Conservation (phyloP, 2,797 vertebrate species). For the Silurus lanzhouensis region DNA sequence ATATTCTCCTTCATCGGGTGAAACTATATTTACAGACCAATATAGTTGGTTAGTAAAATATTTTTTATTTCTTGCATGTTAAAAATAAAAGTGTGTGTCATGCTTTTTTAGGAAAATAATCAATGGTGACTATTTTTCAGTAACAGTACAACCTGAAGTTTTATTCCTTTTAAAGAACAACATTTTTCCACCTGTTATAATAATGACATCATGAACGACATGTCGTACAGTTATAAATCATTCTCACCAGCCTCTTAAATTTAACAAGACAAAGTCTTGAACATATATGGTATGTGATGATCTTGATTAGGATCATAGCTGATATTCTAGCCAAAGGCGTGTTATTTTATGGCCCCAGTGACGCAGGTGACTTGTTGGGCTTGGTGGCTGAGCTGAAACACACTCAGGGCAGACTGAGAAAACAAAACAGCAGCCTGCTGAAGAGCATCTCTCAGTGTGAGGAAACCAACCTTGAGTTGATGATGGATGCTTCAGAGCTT, state of each 20-base stretch:
- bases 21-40: constrained; percentile 60
- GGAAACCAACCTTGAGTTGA: constrained; percentile 76
- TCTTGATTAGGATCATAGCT: neutral
- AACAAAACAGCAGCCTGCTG: constrained; percentile 73
- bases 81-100: neutral
- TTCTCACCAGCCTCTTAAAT: neutral
- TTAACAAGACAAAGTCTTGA: neutral
- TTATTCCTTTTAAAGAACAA: neutral
- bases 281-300: neutral
- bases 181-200: neutral
- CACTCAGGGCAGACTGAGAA: constrained; percentile 66
- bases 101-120: neutral
- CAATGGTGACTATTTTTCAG: neutral
- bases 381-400: constrained; percentile 71
- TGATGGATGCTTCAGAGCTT: constrained; percentile 72
- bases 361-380: constrained; percentile 64
- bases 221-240: neutral
- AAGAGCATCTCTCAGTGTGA: constrained; percentile 74
- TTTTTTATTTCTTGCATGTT: neutral
- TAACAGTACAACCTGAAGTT: neutral
- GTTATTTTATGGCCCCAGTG: constrained; percentile 56
- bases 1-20: constrained; percentile 58
- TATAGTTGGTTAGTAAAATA: constrained; percentile 69
- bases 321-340: neutral
- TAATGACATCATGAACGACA: neutral